Conservation (phyloP, 2,797 vertebrate species). For the Buphagus erythrorhynchus region DNA sequence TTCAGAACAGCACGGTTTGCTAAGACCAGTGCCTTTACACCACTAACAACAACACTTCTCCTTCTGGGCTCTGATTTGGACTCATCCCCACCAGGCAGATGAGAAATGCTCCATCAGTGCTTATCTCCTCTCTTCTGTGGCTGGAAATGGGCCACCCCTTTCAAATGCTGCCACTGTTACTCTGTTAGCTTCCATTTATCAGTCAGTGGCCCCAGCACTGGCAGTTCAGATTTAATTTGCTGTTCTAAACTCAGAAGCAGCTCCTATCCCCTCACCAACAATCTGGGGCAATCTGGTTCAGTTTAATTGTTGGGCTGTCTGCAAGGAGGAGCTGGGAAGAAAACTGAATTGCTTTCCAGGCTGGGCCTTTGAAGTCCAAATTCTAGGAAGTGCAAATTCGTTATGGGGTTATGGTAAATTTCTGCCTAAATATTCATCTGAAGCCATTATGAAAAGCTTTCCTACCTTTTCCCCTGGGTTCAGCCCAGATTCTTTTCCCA, state of each 20-base stretch:
- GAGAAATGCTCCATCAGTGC: neutral
- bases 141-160: slow-evolving; percentile 6
- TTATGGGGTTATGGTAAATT: neutral
- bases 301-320: neutral
- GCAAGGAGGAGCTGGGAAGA: neutral
- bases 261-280: neutral
- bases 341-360: neutral
- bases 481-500: neutral
- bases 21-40: neutral
- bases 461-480: neutral
- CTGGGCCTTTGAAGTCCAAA: neutral
- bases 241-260: slow-evolving; percentile 6
- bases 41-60: neutral
- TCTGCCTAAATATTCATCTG: neutral
- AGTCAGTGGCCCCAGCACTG: neutral
- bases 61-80: neutral
- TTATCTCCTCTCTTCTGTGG: slow-evolving; percentile 1
- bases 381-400: neutral
- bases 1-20: neutral
- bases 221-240: slow-evolving; percentile 26
- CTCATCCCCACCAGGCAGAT: neutral
- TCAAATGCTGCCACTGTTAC: neutral
- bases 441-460: neutral
- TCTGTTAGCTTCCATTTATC: neutral
- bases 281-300: neutral